Base-by-base conservation (phyloP, 2,797 vertebrate genomes). In the Tadarida brasiliensis region DNA sequence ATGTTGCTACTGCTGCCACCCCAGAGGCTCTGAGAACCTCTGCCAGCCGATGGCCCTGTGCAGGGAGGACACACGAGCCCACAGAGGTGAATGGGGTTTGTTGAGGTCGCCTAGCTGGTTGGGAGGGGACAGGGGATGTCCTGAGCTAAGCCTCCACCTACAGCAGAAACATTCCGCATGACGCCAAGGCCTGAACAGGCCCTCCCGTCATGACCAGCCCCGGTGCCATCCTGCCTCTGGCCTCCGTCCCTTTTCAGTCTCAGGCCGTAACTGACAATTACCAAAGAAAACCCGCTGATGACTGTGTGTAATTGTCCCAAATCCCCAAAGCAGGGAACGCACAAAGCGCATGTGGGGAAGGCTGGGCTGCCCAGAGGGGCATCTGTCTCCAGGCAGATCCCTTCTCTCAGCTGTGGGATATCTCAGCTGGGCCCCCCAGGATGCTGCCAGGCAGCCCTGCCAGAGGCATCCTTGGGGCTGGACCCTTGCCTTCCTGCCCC, bases 251-350 rank as follows among this genome's bases (percentile, higher is more conserved):
- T 44, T 26, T 20, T 57, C 57, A 78, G 82, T 95, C 91, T 73
- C 2, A 44, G 94, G 84, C 82, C 16, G 35, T 3, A 95, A 93
- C 95, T 68, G 91, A 94, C 91, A 96, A 96, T 97, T 90, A 92
- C 94, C 76, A 80, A 63, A 82, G 96, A 90, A 96, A 96, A 97
- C 57, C 97, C 97, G 86, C 95, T 91, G 95, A 95, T 61, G 90
- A 86, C 96, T 82, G 87, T 92, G 80, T 91, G 33, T 96, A 96
- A 97, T 98, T 94, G 93, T 59, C 67, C 93, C 95, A 90, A 96
- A 97, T 93, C 91, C 96, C 94, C 91, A 90, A 54, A 96, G 96
- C 84, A 77, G 68, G 10, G 76, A 89, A 30, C 17, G 20, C 92
- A 93, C 71, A 96, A 95, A 83, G 83, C 26, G 11, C 84, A 87